Conservation (phyloP, 1,140 invertebrate species). For the Drosophila albomicans region DNA sequence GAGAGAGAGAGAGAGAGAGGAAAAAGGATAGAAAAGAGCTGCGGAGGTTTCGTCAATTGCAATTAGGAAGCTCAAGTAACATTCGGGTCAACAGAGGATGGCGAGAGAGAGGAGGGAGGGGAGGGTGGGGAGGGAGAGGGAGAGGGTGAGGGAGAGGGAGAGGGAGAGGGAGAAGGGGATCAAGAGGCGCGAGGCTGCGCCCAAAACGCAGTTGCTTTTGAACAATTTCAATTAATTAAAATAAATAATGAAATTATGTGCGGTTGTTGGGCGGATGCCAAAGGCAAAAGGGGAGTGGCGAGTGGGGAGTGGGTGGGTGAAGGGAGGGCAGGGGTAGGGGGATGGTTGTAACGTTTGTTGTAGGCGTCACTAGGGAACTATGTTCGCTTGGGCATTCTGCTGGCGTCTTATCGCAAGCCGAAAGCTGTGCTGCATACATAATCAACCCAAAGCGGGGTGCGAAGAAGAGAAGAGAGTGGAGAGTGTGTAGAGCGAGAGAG, state of each 20-base stretch:
- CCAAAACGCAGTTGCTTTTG: constrained; percentile 37
- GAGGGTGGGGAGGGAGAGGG: background rate
- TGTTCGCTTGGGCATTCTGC: constrained; percentile 2
- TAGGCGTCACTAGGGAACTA: background rate
- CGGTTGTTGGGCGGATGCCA: constrained; percentile 15
- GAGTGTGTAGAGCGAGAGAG: background rate
- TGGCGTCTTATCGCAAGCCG: constrained; percentile 33
- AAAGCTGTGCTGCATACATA: constrained; percentile 59
- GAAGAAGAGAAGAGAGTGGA: too few species aligned
- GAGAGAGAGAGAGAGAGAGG: too few species aligned
- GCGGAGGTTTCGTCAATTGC: constrained; percentile 33
- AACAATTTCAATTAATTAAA: constrained; percentile 79
- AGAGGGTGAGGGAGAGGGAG: too few species aligned
- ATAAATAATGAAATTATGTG: constrained; percentile 73
- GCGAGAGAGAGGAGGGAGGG: background rate
- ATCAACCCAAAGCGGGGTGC: background rate
- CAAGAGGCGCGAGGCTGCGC: background rate
- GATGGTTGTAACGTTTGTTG: background rate
- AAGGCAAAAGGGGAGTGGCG: constrained; percentile 1
- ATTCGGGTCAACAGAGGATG: constrained; percentile 52
- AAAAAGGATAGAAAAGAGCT: background rate
- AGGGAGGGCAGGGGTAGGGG: background rate
- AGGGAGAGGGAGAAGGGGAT: background rate
- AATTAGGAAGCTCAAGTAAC: constrained; percentile 52
- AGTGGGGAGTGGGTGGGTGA: background rate